Evolutionary conservation across 2,113 vertebrate genomes (phyloP).

Genomic region (Pholis gunnellus): DNA sequence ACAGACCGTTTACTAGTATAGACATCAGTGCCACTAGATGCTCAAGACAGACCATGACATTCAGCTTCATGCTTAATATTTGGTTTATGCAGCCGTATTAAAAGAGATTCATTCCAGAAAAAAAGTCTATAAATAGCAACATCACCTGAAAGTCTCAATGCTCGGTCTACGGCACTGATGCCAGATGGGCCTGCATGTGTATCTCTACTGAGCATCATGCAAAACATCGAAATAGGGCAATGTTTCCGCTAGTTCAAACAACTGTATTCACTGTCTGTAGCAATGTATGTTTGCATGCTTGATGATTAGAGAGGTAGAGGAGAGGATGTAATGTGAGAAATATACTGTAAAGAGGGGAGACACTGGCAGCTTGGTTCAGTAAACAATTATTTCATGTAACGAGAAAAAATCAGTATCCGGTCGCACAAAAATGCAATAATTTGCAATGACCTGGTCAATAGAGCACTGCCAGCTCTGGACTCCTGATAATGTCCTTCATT

Average conservation of each 20-base stretch:
- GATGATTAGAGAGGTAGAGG: neutral
- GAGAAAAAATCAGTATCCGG: neutral
- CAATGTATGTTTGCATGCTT: neutral
- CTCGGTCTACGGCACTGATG: conserved; percentile 32
- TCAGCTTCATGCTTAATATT: neutral
- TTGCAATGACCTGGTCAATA: neutral
- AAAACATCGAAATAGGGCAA: conserved; percentile 53
- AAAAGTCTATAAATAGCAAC: conserved; percentile 39
- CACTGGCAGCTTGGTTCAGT: neutral
- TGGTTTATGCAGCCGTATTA: conserved; percentile 10
- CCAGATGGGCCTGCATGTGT: conserved; percentile 34
- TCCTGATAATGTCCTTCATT: neutral
- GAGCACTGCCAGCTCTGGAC: neutral
- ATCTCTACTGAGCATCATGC: conserved; percentile 29
- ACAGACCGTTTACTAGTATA: neutral
- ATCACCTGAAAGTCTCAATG: conserved; percentile 17
- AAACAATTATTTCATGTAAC: neutral
- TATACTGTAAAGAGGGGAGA: neutral
- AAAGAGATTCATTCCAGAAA: conserved; percentile 25
- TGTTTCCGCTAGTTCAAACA: conserved; percentile 49
- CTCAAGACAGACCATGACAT: neutral
- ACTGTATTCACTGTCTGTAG: conserved; percentile 14
- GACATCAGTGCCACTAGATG: neutral
- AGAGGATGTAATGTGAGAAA: neutral
- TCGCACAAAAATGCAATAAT: neutral